These are phyloP conservation scores for Pyrgilauda ruficollis DNA, from an alignment of 2,113 vertebrate species.

Conservation along the genomic window DNA sequence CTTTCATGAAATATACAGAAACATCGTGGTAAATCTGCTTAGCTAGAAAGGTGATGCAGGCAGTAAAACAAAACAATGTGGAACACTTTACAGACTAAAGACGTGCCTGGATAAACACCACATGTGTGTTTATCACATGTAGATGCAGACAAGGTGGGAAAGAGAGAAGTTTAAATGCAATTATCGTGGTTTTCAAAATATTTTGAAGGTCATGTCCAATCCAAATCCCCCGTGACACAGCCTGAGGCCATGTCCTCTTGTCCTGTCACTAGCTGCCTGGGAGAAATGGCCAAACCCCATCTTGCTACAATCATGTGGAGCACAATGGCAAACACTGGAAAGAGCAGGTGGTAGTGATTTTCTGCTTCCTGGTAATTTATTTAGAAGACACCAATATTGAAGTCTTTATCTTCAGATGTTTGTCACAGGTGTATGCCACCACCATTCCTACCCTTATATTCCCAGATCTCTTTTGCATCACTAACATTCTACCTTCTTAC, in stretches of 20 bases:
- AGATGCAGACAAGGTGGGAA: neutral
- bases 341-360: neutral
- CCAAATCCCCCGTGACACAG: neutral
- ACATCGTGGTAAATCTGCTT: neutral
- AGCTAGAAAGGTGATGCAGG: neutral
- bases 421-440: neutral
- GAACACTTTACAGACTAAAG: neutral
- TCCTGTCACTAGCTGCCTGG: neutral
- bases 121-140: neutral
- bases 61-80: neutral
- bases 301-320: fast-evolving
- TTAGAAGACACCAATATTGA: neutral
- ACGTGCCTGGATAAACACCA: neutral
- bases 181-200: neutral
- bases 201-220: neutral
- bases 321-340: neutral
- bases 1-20: neutral
- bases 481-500: neutral
- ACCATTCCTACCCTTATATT: neutral
- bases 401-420: neutral
- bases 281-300: neutral
- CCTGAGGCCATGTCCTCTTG: neutral
- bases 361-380: neutral
- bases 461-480: neutral
- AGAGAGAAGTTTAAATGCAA: neutral